These are phyloP conservation scores for Podarcis siculus DNA, from an alignment of 2,797 vertebrate species.

Conservation along the genomic window DNA sequence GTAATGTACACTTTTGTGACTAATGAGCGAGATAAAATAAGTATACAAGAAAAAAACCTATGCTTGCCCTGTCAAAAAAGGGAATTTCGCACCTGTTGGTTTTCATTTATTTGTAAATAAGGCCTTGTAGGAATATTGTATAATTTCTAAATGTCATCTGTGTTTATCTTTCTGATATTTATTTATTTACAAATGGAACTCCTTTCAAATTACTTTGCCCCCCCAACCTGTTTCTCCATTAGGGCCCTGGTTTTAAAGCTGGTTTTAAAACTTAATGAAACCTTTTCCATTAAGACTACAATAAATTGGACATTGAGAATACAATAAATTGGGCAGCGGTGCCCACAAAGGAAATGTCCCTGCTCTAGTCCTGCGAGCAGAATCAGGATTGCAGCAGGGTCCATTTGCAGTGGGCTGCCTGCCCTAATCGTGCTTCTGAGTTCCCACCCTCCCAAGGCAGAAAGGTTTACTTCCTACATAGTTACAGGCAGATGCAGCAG, in stretches of 20 bases:
- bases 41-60: constrained; percentile 1
- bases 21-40: constrained; percentile 19
- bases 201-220: not conserved
- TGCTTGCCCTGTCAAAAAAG: not conserved
- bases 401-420: not conserved
- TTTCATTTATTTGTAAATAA: not conserved
- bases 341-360: not conserved
- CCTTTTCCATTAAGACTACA: not conserved
- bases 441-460: too few relatives aligned
- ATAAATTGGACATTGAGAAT: not conserved
- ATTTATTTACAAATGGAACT: not conserved
- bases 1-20: constrained; percentile 17
- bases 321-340: not conserved
- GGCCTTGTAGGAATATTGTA: not conserved
- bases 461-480: too few relatives aligned
- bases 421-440: too few relatives aligned
- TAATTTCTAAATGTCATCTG: not conserved
- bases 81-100: not conserved
- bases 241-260: not conserved
- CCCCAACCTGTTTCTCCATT: not conserved
- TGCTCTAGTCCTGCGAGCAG: not conserved
- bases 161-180: not conserved
- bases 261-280: not conserved
- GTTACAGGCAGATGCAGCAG: too few relatives aligned
- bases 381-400: not conserved